phyloP scores from a whole-genome alignment of 2,113 vertebrate species.

The Meleagris gallopavo region DNA sequence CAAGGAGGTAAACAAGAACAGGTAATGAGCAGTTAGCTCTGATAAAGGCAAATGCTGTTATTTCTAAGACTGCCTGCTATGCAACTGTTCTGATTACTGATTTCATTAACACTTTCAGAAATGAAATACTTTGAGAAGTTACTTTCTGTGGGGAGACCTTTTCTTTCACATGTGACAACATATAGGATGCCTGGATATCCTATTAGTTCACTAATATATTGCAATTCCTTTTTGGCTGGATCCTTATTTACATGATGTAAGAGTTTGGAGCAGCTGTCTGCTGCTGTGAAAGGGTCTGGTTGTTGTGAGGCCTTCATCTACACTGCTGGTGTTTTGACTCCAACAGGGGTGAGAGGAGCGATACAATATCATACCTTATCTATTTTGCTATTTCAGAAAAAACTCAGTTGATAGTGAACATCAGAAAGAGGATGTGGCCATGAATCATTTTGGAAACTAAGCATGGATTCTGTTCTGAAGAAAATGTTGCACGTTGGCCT shows the following conservation, averaged over 20 bases:
- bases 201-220: background rate
- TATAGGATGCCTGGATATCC: background rate
- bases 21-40: background rate
- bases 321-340: background rate
- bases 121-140: background rate
- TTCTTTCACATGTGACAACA: background rate
- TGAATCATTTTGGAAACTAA: background rate
- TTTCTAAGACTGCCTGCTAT: background rate
- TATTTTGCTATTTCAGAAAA: background rate
- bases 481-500: background rate
- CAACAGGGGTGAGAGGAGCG: background rate
- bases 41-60: fast-evolving
- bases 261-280: background rate
- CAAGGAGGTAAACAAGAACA: background rate
- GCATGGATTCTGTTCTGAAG: background rate
- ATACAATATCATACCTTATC: background rate
- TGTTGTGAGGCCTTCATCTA: background rate
- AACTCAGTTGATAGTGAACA: background rate
- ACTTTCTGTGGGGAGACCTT: background rate
- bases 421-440: background rate
- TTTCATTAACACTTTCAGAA: background rate
- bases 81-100: background rate
- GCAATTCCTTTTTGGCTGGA: background rate
- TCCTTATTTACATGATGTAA: background rate
- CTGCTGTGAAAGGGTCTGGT: background rate